Evolutionary conservation across 2,888 invertebrate species (phyloP), one percentile per base, ranked within the genome.

Genomic region (Molorchus minor): DNA sequence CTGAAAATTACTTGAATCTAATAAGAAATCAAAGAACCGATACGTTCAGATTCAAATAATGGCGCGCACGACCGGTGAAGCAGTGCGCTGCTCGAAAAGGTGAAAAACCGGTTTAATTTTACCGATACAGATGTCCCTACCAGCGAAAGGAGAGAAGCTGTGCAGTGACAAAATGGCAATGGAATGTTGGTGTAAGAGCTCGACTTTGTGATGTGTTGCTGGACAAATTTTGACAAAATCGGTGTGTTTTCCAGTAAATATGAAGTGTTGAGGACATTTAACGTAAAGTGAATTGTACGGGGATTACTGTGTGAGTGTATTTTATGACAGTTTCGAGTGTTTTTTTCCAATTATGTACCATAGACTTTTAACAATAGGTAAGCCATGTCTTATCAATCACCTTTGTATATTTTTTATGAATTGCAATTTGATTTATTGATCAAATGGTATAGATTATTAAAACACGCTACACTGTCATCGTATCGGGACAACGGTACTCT

Each of bases 161-260:
- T 69, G 69, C 70, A 79, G 79, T 80, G 80, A 81, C 80, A 81
- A 81, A 80, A 81, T 81, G 81, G 81, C 81, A 80, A 79, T 78
- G 79, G 79, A 80, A 79, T 80, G 80, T 79, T 75, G 78, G 73
- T 73, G 74, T 65, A 74, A 74, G 73, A 74, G 73, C 69, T 74
- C 71, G 75, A 77, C 72, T 78, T 78, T 75, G 72, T 77, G 74
- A 75, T 78, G 75, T 77, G 75, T 78, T 78, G 78, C 75, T 69
- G 69, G 69, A 72, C 63, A 72, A 75, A 76, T 69, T 61, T 66
- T 68, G 63, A 62, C 61, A 60, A 66, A 70, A 69, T 71, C 65
- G 59, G 60, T 65, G 72, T 64, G 71, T 70, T 72, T 72, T 64
- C 68, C 61, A 64, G 67, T 69, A 70, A 75, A 74, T 67, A 72